phyloP scores from a whole-genome alignment of 2,113 vertebrate genomes.

The Beaufortia kweichowensis region DNA sequence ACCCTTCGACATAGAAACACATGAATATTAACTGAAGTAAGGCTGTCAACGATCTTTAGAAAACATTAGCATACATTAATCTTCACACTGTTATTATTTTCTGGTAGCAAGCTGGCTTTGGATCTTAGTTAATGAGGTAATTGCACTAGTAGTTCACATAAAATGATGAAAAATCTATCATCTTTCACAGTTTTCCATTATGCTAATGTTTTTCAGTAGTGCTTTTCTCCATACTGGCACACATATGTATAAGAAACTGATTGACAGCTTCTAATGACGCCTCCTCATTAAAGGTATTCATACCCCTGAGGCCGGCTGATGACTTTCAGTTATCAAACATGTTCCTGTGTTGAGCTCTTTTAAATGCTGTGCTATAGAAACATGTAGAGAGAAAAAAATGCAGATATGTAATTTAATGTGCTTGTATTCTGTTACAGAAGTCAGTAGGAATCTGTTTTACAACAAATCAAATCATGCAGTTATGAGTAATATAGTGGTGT shows the following conservation, averaged over 20 bases:
- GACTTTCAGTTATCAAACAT: slow-evolving; percentile 69
- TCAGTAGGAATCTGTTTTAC: neutral
- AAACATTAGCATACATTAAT: slow-evolving; percentile 12
- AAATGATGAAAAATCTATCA: too few species aligned
- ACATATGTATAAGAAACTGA: slow-evolving; percentile 57
- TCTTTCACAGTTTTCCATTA: too few species aligned
- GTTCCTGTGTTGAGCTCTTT: slow-evolving; percentile 48
- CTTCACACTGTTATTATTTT: neutral
- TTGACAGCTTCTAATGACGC: slow-evolving; percentile 83
- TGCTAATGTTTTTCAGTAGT: neutral
- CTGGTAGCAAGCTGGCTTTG: neutral
- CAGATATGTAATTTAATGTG: slow-evolving; percentile 6
- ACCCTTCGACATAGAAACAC: slow-evolving; percentile 49
- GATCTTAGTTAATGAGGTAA: too few species aligned
- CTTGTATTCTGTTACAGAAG: neutral
- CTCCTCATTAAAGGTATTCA: slow-evolving; percentile 82
- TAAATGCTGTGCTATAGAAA: slow-evolving; percentile 6
- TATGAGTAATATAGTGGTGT: neutral
- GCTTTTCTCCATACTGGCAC: neutral
- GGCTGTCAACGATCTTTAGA: slow-evolving; percentile 56
- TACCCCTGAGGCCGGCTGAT: slow-evolving; percentile 86
- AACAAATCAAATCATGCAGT: neutral
- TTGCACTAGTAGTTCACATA: too few species aligned
- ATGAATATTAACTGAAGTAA: slow-evolving; percentile 55
- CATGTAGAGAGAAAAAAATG: neutral